Evolutionary conservation across 2,888 invertebrate species (phyloP).

Genomic region (Cheilosia grossa): DNA sequence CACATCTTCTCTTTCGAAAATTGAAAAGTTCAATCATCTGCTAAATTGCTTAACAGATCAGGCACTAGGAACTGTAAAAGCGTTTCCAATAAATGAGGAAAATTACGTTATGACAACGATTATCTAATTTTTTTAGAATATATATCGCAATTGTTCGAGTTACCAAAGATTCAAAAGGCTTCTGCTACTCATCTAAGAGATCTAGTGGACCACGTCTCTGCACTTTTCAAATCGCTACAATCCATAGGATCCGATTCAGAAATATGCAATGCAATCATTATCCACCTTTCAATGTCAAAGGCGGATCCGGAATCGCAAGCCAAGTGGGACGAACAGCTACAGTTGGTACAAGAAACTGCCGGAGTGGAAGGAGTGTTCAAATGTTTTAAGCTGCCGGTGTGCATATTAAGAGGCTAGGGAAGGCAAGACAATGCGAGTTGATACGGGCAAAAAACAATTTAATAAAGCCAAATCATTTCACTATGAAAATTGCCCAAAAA

Average conservation of each 20-base stretch:
- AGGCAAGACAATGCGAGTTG: no score
- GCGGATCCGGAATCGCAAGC: no score
- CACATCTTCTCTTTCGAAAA: background rate
- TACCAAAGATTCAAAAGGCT: constrained; percentile 1
- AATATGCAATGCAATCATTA: background rate
- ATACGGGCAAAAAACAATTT: no score
- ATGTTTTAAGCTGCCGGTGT: no score
- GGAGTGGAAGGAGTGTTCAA: no score
- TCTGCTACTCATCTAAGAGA: constrained; percentile 1
- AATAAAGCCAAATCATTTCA: no score
- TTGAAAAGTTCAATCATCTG: constrained; percentile 27
- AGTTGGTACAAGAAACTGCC: no score
- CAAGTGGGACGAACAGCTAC: no score
- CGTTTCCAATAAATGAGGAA: constrained; percentile 27
- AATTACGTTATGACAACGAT: constrained; percentile 18
- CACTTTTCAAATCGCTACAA: constrained; percentile 17
- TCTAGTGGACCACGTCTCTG: constrained; percentile 40
- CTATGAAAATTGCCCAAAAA: no score
- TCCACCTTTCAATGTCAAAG: no score
- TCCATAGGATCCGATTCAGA: background rate
- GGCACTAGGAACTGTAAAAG: constrained; percentile 6
- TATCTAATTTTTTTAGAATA: constrained; percentile 3
- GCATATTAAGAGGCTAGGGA: no score
- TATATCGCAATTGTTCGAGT: constrained; percentile 18
- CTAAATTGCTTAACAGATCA: constrained; percentile 26